Conservation (phyloP, 2,797 vertebrate species). For the Pangasius mekongensis region DNA sequence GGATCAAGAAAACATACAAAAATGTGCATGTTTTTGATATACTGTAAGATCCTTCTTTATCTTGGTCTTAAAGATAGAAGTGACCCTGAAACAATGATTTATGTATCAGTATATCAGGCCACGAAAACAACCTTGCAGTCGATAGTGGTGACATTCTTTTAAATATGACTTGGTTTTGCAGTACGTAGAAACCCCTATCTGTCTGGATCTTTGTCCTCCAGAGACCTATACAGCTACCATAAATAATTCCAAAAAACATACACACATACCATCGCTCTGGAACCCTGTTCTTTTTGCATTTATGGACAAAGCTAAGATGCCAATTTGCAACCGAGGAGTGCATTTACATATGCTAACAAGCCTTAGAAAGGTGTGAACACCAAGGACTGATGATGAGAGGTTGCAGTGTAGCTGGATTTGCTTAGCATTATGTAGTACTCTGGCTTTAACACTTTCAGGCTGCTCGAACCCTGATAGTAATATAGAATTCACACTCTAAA, state of each 20-base stretch:
- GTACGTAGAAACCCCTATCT: background rate
- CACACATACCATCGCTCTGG: background rate
- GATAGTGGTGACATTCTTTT: background rate
- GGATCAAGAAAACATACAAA: background rate
- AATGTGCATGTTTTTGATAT: background rate
- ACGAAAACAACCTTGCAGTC: background rate
- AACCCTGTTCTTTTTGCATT: background rate
- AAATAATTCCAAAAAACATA: background rate
- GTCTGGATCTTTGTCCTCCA: background rate
- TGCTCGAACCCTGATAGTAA: background rate
- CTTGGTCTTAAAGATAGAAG: background rate
- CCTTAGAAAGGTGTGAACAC: background rate
- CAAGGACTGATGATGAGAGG: background rate
- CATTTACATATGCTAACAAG: constrained; percentile 25
- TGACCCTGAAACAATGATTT: background rate
- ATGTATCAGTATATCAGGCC: background rate
- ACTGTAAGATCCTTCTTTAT: background rate
- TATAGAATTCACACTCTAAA: background rate
- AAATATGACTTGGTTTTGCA: background rate
- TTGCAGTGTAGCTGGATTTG: background rate
- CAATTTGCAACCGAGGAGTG: background rate
- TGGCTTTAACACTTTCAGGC: background rate
- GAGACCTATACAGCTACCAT: background rate
- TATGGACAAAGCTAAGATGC: background rate
- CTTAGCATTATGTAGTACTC: background rate